A percentile compares a stretch with the other conserved stretches of the same genome.
Conservation (phyloP, 2,113 vertebrate species). For the Pipra filicauda region DNA sequence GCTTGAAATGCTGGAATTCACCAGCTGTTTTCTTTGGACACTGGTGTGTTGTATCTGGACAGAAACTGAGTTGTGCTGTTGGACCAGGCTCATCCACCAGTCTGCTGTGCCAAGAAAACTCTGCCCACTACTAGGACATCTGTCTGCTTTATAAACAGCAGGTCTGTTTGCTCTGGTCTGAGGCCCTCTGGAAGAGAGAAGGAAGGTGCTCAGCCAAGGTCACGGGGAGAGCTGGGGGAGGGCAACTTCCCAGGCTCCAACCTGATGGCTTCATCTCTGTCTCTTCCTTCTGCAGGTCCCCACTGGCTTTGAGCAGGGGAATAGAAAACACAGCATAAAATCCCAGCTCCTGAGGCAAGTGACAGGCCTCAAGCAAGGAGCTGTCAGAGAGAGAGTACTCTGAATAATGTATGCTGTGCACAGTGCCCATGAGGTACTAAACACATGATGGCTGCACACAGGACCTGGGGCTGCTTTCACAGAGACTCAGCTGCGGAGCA, state of each 20-base stretch:
- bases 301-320: not conserved
- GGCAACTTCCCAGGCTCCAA: not conserved
- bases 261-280: not conserved
- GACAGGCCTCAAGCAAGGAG: not conserved
- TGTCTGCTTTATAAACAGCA: conserved; percentile 8
- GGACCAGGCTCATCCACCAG: not conserved
- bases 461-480: not conserved
- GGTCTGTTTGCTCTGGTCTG: not conserved
- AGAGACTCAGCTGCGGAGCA: conserved; percentile 35
- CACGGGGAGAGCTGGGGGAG: not conserved
- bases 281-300: not conserved
- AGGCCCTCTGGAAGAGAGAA: not conserved
- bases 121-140: not conserved
- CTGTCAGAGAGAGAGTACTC: not conserved
- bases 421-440: not conserved
- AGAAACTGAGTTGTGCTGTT: not conserved
- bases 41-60: not conserved
- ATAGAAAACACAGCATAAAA: not conserved
- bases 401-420: not conserved
- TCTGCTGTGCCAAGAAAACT: conserved; percentile 1
- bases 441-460: not conserved
- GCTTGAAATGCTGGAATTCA: not conserved
- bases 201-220: not conserved
- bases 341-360: not conserved
- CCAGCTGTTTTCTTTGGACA: conserved; percentile 29